Base-by-base conservation (phyloP, 2,888 invertebrate genomes). In the Drosophila parthenogenetica region DNA sequence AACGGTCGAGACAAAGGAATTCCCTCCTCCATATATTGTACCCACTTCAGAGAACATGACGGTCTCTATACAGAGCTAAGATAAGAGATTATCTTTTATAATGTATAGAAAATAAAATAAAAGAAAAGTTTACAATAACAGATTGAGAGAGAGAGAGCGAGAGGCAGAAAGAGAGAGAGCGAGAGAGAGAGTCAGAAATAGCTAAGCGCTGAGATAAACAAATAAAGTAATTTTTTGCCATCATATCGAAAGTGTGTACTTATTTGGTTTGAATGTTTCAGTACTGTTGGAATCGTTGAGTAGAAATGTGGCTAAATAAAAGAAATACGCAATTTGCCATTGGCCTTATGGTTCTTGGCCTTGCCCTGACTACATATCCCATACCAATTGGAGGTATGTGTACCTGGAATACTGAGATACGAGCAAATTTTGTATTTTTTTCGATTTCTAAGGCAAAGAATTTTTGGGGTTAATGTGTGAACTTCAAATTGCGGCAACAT, bases 401-500 rank as follows among this genome's bases (percentile, higher is more conserved):
- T 5, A 10, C 1, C 16, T 8, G 7, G 8, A n/a, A 3, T 43
- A 0, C n/a, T 35, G 4, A 11, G 7, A 11, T n/a, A 11, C 2
- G 0, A 1, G n/a, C 13, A 4, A 29, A 13, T n/a, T 2, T 10
- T 4, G 8, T n/a, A 0, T 29, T 53, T n/a, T 2, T 2, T 29
- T 3, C 10, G 10, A 46, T 11, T 16, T 19, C 5, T 10, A 35
- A 72, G 74, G n/a, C n/a, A 5, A 16, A 50, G 0, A 0, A 0
- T 4, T 32, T n/a, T 1, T 74, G 46, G 42, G 46, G 13, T 5
- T 11, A 19, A 59, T 74, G 17, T 64, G 73, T 0, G 5, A 43
- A 2, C 19, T 50, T 8, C 69, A 73, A n/a, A 59, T 74, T 48
- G 14, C 46, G 11, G 75, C 70, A 13, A 69, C 75, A n/a, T 5